Evolutionary conservation across 2,888 invertebrate genomes (phyloP).

Genomic region (Junonia oenone): DNA sequence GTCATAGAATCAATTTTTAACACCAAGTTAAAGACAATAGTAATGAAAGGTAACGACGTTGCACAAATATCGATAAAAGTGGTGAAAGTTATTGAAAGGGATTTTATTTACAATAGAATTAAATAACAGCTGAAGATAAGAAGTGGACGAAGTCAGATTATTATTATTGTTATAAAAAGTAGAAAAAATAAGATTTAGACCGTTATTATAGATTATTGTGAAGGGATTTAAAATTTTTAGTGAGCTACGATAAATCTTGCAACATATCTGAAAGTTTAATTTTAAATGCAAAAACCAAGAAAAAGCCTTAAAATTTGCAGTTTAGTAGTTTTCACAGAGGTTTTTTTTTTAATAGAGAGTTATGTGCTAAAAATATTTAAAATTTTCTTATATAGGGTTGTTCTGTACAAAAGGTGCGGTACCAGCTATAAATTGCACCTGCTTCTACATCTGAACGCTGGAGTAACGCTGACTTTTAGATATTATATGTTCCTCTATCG

Average conservation of each 20-base stretch:
- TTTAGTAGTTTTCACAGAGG: too few species aligned
- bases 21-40: not conserved
- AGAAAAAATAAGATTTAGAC: not conserved
- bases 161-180: not conserved
- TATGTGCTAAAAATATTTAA: too few species aligned
- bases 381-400: too few species aligned
- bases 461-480: too few species aligned
- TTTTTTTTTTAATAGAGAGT: too few species aligned
- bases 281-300: too few species aligned
- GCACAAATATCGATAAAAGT: constrained; percentile 25
- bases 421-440: too few species aligned
- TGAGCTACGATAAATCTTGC: not conserved
- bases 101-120: constrained; percentile 27
- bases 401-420: too few species aligned
- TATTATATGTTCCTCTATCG: too few species aligned
- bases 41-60: constrained; percentile 5
- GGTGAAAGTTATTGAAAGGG: constrained; percentile 46
- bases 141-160: not conserved
- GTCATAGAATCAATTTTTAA: not conserved
- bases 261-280: too few species aligned
- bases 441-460: too few species aligned
- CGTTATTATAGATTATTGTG: not conserved
- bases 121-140: constrained; percentile 8
- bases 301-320: too few species aligned
- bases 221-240: not conserved